Base-by-base conservation (phyloP, 2,888 invertebrate species). In the Nudaria mundana region DNA sequence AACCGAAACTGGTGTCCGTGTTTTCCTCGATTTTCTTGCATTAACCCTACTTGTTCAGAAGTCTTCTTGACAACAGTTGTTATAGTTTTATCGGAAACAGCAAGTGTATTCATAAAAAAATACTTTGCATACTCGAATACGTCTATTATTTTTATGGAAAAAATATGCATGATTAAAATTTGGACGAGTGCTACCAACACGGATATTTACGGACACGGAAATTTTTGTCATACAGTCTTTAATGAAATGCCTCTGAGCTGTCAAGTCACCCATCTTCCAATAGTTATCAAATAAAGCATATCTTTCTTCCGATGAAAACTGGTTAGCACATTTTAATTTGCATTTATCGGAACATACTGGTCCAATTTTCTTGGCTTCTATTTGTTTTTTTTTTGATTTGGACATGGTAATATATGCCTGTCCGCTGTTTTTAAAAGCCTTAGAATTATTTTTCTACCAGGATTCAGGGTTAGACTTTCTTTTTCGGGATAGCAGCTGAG, bases 21-120 rank as follows among this genome's bases (percentile, higher is more conserved):
- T 7, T 33, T 33, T 10, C 33, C 33, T 15, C 33, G 7, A 3
- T 33, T 33, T 1, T 33, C 33, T 10, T 14, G 4, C 5, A 24
- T 24, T 8, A 10, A 12, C 1, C 2, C 24, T 14, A n/a, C 6
- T 15, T 6, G 6, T 26, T 13, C 7, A 13, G 12, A 13, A 26
- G 5, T 26, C 2, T 26, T 26, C 12, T 26, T 16, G 0, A 22
- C 10, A 1, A 34, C 22, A 18, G 25, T 34, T 26, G 26, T 26
- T 8, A 33, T 24, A 5, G 24, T 6, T 23, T 10, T 24, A 7
- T 33, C 33, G 3, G 24, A 24, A 2, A 33, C 10, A 13, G 24
- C 33, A 4, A 33, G 24, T 4, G 33, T 33, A 24, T 33, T 33
- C 16, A 5, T 33, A n/a, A n/a, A n/a, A n/a, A n/a, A n/a, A n/a